phyloP scores from a whole-genome alignment of 1,140 invertebrate species.

The Phthorimaea operculella region DNA sequence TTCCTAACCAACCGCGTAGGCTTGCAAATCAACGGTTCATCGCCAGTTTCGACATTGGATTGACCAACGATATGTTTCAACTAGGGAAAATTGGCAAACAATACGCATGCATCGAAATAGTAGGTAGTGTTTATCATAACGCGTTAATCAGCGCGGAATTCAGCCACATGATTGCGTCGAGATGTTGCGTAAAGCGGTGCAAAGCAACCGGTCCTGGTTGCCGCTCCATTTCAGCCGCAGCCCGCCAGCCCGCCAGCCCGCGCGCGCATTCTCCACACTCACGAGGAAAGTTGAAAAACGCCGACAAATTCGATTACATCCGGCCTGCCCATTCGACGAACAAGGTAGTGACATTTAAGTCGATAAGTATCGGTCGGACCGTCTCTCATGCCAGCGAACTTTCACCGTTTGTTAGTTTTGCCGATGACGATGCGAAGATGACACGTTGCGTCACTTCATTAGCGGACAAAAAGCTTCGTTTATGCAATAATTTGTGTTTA shows the following conservation, averaged over 20 bases:
- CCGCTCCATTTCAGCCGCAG: conserved; percentile 45
- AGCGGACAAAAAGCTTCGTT: conserved; percentile 23
- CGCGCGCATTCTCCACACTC: not conserved
- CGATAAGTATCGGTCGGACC: conserved; percentile 19
- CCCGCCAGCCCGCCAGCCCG: too few relatives aligned
- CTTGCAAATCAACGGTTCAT: not conserved
- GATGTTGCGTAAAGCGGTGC: conserved; percentile 45
- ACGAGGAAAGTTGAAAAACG: conserved; percentile 25
- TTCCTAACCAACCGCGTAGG: not conserved
- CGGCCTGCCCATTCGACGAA: conserved; percentile 8
- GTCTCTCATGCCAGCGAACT: conserved; percentile 30
- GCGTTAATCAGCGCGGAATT: conserved; percentile 49
- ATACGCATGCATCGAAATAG: conserved; percentile 18
- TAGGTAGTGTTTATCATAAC: conserved; percentile 44
- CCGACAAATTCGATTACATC: conserved; percentile 15
- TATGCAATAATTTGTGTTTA: too few relatives aligned
- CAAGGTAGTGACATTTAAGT: conserved; percentile 24
- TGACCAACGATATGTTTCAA: conserved; percentile 3
- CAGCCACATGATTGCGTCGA: conserved; percentile 45
- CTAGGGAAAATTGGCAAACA: not conserved
- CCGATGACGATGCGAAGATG: conserved; percentile 31
- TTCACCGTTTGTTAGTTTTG: conserved; percentile 50
- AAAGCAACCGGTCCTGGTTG: conserved; percentile 42
- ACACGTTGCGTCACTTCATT: conserved; percentile 37
- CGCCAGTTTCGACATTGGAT: not conserved